Base-by-base conservation (phyloP, 2,113 vertebrate species). In the Platichthys flesus region DNA sequence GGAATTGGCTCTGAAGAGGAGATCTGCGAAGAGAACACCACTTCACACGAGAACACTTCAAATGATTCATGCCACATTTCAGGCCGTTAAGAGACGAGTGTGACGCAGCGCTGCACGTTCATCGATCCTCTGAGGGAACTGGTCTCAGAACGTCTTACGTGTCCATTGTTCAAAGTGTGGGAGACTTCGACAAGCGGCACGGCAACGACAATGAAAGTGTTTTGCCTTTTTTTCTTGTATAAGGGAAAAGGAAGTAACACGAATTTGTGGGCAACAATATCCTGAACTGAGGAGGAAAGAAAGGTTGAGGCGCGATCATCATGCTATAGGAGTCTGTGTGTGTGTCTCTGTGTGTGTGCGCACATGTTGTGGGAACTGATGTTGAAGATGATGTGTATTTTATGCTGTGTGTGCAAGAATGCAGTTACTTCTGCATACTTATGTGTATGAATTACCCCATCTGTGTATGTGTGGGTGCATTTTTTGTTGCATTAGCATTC, bases 401-500 rank as follows among this genome's bases (percentile, higher is more conserved):
- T 60, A 73, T n/a, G 28, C 47, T 35, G 23, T n/a, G 18, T 70
- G 59, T 45, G 40, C 61, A 73, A 71, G 23, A 63, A 65, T 28
- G 18, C 64, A 47, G 37, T 65, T 65, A 35, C 7, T 24, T 12
- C 60, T 49, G 37, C 52, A 74, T 15, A 51, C 59, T 9, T 51
- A n/a, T 23, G 28, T 10, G 40, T 54, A 18, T 62, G 35, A 61
- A 42, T n/a, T 16, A 75, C 28, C 15, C 54, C 49, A 55, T 70
- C 76, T 76, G 71, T 71, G 78, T 57, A 45, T 65, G 15, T 60
- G 42, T 45, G 23, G 61, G 37, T 51, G 45, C 40, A 18, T 68
- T 24, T 42, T 15, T 9, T 28, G 47, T 16, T 52, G 49, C 52
- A 82, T 92, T 88, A 76, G 58, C 56, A 90, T 86, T 81, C 77